Base-by-base conservation (phyloP, 2,797 vertebrate species). In the Spondyliosoma cantharus region DNA sequence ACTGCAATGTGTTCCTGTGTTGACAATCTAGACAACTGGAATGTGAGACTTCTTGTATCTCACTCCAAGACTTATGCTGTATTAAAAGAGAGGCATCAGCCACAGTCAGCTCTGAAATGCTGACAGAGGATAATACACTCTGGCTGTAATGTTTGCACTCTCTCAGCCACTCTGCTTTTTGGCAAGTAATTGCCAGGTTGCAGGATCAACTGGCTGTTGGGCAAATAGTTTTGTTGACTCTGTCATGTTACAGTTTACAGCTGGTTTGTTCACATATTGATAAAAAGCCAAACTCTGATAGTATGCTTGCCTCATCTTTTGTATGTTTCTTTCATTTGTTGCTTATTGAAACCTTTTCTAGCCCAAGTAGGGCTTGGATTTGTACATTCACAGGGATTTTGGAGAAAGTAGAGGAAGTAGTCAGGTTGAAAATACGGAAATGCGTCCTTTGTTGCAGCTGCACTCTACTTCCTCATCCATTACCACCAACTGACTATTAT, bases 1-100 rank as follows among this genome's bases (percentile, higher is more conserved):
- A 20, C 24, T 52, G 29, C 24, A 11, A 56, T 72, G 42, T 29
- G 17, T 46, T 32, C 64, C n/a, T 74, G 25, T 50, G 59, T 54
- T 12, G 6, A 43, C 3, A 58, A 11, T 11, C 2, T 1, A 20
- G 17, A 27, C 22, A 27, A 11, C 3, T 63, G 14, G 24, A 74
- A 19, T 59, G 27, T 45, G 59, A 58, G 9, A n/a, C n/a, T 48
- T 53, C 14, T 62, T 52, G 20, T 56, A 20, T 27, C 50, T 62
- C 54, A 9, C 29, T 53, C 8, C 3, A 45, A 48, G 6, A 42
- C 19, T 7, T 46, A 5, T 48, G 24, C 29, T 59, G n/a, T 59
- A 46, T 59, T 53, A n/a, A 56, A 32, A 56, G 17, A 24, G 19
- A 19, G n/a, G 11, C 24, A 29, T 49, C 32, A 46, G 25, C 43